Percentiles rank a stretch among this genome's conserved stretches.
Conservation (phyloP, 2,797 vertebrate species). For the Melanotaenia nigrans region DNA sequence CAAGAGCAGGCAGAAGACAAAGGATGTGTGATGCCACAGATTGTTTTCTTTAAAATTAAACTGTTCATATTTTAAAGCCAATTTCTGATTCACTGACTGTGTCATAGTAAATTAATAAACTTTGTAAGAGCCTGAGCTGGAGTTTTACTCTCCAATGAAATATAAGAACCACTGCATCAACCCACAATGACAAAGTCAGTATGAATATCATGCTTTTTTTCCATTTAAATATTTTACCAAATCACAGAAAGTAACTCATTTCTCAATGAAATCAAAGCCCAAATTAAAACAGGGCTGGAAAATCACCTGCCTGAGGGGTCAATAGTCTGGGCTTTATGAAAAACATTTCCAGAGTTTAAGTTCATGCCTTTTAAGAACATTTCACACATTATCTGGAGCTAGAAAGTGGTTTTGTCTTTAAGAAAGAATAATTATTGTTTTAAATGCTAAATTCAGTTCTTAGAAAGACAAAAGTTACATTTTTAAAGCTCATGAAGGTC, state of each 20-base stretch:
- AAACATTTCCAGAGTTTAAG: background rate
- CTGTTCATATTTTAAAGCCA: background rate
- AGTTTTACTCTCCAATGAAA: background rate
- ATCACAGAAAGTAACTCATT: background rate
- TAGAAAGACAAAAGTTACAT: background rate
- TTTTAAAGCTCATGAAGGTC: background rate
- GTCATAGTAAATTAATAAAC: background rate
- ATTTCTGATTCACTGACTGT: background rate
- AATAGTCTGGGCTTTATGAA: background rate
- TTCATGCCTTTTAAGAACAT: background rate
- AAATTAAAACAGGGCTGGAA: background rate
- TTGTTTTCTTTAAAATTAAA: background rate
- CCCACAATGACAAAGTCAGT: background rate
- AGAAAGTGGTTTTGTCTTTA: background rate
- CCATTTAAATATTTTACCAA: background rate
- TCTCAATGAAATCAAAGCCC: background rate
- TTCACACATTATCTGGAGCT: background rate
- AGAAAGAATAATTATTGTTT: background rate
- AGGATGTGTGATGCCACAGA: background rate
- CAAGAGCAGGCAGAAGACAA: background rate
- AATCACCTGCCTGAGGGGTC: conserved; percentile 1
- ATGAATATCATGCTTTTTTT: background rate
- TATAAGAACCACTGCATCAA: background rate
- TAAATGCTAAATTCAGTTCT: background rate
- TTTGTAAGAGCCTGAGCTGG: background rate